Percentiles rank a stretch among this genome's conserved stretches.
Evolutionary conservation across 2,113 vertebrate species (phyloP).

Genomic region (Eptesicus fuscus): DNA sequence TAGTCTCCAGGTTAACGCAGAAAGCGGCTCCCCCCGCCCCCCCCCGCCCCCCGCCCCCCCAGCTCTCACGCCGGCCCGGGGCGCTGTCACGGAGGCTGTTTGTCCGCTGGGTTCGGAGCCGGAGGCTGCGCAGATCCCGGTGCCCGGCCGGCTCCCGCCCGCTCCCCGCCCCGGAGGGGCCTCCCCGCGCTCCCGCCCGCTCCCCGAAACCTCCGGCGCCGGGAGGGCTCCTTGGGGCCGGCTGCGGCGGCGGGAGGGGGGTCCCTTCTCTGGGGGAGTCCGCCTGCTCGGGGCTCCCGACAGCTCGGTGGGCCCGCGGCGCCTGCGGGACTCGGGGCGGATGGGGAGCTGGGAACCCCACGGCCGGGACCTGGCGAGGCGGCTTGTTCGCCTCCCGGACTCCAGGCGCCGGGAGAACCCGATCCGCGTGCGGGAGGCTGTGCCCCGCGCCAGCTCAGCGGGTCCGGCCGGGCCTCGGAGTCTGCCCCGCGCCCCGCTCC

Average conservation of each 20-base stretch:
- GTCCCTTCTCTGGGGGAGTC: neutral
- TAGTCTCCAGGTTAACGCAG: neutral
- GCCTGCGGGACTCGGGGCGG: conserved; percentile 51
- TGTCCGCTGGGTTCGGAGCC: neutral
- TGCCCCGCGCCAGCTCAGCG: conserved; percentile 25
- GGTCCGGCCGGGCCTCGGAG: neutral
- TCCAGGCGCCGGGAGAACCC: conserved; percentile 26
- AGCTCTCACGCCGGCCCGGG: neutral
- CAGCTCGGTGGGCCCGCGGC: conserved; percentile 51
- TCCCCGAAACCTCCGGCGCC: too few species aligned
- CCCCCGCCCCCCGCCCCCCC: too few species aligned
- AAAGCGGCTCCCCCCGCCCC: neutral
- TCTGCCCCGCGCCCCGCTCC: too few species aligned
- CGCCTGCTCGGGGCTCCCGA: neutral
- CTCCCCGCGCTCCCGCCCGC: too few species aligned
- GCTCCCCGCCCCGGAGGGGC: too few species aligned
- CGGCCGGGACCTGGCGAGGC: conserved; percentile 43
- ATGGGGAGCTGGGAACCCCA: conserved; percentile 52
- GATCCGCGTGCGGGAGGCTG: conserved; percentile 49
- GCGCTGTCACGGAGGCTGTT: neutral
- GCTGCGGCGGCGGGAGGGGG: neutral
- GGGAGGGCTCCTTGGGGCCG: too few species aligned
- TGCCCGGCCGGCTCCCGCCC: too few species aligned
- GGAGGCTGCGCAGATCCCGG: too few species aligned
- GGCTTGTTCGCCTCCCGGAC: conserved; percentile 51